Evolutionary conservation across 2,113 vertebrate genomes (phyloP), one percentile per base, ranked within the genome.

Genomic region (Rousettus leschenaultii): DNA sequence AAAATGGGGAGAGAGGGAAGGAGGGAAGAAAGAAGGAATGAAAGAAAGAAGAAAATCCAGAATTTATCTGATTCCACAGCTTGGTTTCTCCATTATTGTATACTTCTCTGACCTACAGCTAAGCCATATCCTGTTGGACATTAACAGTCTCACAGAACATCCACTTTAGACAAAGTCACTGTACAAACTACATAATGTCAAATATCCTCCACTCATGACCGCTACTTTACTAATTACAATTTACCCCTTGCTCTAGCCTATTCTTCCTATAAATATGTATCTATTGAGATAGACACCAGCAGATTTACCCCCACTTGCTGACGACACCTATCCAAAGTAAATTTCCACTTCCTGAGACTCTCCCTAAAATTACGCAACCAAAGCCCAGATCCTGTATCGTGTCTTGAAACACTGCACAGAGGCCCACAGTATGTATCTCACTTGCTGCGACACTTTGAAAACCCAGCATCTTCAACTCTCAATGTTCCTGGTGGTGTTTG

Each of bases 1-100:
- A 19, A 10, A 7, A 9, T 22, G 21, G 16, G 3, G 5, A 18
- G 6, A 15, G 1, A n/a, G 14, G 1, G 1, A 28, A 7, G 40
- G 1, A 40, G 16, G 7, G 0, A 48, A 6, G 21, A 18, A 30
- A 43, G 5, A 75, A 15, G 15, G 35, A 19, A 48, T 28, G 57
- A 18, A 33, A 4, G n/a, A 12, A n/a, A 33, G 7, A 15, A 22
- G 38, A 33, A 28, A 55, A 38, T 38, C 55, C 30, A 28, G 22
- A 78, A 73, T 19, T 9, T 3, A 65, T 4, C 38, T 26, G 57
- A 57, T 22, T 51, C 38, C 18, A 15, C n/a, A 30, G 5, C 26
- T 59, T 15, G 2, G 28, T 30, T 6, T 38, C 35, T 13, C 1
- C 14, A 30, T n/a, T 1, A 9, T 3, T 48, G 18, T 4, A 28